Percentiles rank a stretch among this genome's conserved stretches.
Conservation (phyloP, 2,888 invertebrate genomes). For the Deroplatys truncata region DNA sequence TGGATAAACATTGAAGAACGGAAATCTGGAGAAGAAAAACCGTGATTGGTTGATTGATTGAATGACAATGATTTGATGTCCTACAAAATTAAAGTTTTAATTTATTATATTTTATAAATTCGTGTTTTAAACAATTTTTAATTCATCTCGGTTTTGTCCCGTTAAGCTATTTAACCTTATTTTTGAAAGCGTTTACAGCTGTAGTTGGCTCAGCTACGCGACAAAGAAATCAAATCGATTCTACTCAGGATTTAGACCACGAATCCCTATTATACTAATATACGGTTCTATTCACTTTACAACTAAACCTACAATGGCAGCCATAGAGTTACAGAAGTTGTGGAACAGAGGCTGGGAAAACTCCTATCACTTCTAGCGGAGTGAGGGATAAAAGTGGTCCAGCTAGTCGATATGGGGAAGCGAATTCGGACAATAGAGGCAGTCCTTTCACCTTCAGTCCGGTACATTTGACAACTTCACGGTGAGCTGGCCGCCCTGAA, state of each 20-base stretch:
- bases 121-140: no score
- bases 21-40: no score
- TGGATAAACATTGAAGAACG: no score
- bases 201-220: no score
- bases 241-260: background rate
- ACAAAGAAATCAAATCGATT: no score
- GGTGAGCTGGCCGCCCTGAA: conserved; percentile 5
- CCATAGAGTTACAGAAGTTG: background rate
- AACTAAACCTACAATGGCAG: background rate
- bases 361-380: background rate
- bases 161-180: no score
- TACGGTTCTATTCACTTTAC: background rate
- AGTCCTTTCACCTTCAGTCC: background rate
- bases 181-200: no score
- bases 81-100: no score
- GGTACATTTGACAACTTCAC: background rate
- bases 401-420: background rate
- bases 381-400: background rate
- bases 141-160: no score
- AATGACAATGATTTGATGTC: no score
- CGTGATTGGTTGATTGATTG: no score
- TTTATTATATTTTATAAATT: no score
- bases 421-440: background rate
- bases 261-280: background rate
- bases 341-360: background rate